Conservation (phyloP, 2,113 vertebrate species). For the Cyprinodon variegatus region DNA sequence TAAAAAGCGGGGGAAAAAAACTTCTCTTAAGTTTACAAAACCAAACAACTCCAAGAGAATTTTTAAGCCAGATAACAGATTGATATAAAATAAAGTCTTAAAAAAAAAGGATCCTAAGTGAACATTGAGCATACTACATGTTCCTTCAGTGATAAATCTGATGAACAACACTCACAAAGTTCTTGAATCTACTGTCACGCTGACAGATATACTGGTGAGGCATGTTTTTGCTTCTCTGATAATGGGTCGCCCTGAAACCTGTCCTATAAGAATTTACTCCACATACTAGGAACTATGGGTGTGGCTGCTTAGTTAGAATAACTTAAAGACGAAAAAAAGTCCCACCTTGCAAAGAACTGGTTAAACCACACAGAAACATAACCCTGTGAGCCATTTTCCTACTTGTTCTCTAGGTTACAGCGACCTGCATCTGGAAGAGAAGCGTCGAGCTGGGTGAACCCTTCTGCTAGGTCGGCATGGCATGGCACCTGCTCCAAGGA, state of each 20-base stretch:
- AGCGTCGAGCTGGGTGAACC: neutral
- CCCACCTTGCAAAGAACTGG: neutral
- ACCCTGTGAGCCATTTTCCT: neutral
- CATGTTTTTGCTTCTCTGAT: neutral
- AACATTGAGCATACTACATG: neutral
- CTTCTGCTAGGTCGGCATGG: neutral
- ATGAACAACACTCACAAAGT: neutral
- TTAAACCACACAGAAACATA: neutral
- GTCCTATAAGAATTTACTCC: neutral
- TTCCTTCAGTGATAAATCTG: neutral
- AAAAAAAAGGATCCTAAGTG: neutral
- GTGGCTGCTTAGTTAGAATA: neutral
- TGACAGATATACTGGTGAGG: neutral
- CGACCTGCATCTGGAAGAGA: neutral
- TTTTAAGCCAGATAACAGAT: neutral
- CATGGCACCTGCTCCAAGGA: neutral
- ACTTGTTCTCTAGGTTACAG: neutral
- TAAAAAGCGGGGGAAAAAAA: neutral
- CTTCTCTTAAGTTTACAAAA: neutral
- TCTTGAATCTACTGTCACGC: neutral
- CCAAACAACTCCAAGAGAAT: neutral
- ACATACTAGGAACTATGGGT: neutral
- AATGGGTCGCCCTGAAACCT: neutral
- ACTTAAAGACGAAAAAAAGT: neutral
- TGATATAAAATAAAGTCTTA: neutral